A percentile compares a stretch with the other conserved stretches of the same genome.
These are phyloP conservation scores for Mythimna albipuncta DNA, from an alignment of 2,888 invertebrate genomes.

Conservation along the genomic window DNA sequence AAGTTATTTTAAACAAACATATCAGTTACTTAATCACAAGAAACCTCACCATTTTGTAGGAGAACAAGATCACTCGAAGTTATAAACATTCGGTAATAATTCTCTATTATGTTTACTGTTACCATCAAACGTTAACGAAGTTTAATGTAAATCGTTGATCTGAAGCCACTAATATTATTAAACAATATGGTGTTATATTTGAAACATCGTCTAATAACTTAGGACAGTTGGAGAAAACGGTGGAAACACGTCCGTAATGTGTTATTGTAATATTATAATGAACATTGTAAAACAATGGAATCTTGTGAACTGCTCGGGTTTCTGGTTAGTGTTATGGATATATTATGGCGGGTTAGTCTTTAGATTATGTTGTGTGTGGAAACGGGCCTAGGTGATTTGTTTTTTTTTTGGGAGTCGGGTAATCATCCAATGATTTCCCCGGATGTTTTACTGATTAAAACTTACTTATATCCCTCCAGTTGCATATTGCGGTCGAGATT, in stretches of 20 bases:
- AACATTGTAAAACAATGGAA: constrained; percentile 75
- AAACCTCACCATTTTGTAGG: constrained; percentile 65
- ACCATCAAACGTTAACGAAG: constrained; percentile 72
- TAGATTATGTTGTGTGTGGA: constrained; percentile 14
- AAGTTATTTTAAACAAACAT: constrained; percentile 21
- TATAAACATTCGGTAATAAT: constrained; percentile 65
- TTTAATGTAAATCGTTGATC: constrained; percentile 79
- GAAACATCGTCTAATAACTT: constrained; percentile 81
- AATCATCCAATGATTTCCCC: too few species aligned
- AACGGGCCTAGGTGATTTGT: background rate
- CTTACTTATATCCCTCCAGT: too few species aligned
- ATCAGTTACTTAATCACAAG: constrained; percentile 56
- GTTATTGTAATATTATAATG: constrained; percentile 71
- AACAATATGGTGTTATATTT: constrained; percentile 83
- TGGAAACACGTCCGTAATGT: constrained; percentile 59
- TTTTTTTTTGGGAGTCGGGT: too few species aligned
- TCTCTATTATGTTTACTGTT: constrained; percentile 70
- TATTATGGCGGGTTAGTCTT: constrained; percentile 4
- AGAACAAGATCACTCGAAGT: constrained; percentile 52
- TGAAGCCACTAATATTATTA: constrained; percentile 79
- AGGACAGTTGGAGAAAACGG: constrained; percentile 72
- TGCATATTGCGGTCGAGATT: too few species aligned
- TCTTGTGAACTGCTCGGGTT: constrained; percentile 49
- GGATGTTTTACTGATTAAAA: too few species aligned
- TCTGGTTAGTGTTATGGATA: constrained; percentile 24